Conservation (phyloP, 2,113 vertebrate genomes). For the Hemiscyllium ocellatum region DNA sequence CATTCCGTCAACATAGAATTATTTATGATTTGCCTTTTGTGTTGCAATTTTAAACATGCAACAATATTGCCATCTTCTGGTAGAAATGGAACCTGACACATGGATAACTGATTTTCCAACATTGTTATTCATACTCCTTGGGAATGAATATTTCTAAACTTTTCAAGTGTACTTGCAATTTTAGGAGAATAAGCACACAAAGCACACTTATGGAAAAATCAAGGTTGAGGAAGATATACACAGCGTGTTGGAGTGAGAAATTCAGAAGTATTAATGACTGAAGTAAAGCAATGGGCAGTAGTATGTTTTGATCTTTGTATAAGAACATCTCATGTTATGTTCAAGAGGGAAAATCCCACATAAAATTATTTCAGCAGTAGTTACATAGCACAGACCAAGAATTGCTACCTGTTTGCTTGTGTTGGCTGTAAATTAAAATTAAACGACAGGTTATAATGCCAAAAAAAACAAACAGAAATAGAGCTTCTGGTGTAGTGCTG, state of each 20-base stretch:
- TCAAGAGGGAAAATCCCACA: conserved; percentile 26
- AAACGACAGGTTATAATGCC: neutral
- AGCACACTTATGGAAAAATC: neutral
- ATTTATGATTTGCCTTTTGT: too few relatives aligned
- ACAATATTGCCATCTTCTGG: conserved; percentile 32
- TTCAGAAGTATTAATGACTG: neutral
- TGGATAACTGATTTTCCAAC: neutral
- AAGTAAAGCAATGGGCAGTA: neutral
- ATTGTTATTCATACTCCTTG: neutral
- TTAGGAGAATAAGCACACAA: neutral
- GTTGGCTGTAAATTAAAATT: conserved; percentile 37
- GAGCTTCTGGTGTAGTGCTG: conserved; percentile 28
- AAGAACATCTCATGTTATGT: neutral
- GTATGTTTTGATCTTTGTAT: neutral
- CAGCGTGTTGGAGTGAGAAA: neutral
- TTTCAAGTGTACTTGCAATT: neutral
- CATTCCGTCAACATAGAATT: neutral
- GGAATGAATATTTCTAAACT: neutral
- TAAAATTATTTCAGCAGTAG: conserved; percentile 29
- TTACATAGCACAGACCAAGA: conserved; percentile 11
- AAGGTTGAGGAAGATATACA: neutral
- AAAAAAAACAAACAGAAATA: conserved; percentile 36
- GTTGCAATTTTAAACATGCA: neutral
- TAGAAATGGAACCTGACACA: neutral
- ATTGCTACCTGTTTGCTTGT: conserved; percentile 36